Evolutionary conservation across 2,113 vertebrate species (phyloP).

Genomic region (Apteryx mantelli): DNA sequence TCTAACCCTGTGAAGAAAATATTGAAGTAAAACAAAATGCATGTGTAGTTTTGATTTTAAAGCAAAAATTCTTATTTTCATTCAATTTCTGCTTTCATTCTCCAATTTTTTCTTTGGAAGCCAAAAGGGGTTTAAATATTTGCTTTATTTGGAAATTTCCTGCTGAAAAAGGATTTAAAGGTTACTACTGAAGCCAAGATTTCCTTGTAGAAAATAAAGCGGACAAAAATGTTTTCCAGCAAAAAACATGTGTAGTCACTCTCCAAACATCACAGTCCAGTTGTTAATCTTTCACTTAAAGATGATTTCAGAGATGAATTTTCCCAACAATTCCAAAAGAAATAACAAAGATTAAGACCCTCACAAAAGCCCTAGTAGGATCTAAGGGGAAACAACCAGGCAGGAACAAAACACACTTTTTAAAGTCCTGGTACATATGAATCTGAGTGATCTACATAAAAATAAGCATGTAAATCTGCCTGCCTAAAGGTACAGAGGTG

Average conservation of each 20-base stretch:
- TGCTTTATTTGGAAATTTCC: slow-evolving; percentile 1
- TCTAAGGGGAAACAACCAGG: neutral
- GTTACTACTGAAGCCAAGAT: neutral
- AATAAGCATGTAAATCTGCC: neutral
- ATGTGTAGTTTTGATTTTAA: neutral
- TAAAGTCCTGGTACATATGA: neutral
- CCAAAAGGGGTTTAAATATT: neutral
- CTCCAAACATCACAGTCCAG: neutral
- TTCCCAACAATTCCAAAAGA: neutral
- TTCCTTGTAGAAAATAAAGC: neutral
- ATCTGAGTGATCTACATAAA: neutral
- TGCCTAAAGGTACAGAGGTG: neutral
- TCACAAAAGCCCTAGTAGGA: neutral
- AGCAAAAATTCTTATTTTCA: neutral
- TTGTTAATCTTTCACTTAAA: neutral
- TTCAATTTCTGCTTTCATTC: neutral
- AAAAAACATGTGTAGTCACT: fast-evolving
- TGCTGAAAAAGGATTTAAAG: neutral
- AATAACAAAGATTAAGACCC: neutral
- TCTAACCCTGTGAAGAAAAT: neutral
- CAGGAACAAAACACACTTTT: neutral
- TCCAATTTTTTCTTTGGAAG: neutral
- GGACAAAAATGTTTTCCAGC: neutral
- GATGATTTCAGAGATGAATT: neutral
- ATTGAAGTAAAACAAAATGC: neutral